A percentile compares a stretch with the other conserved stretches of the same genome.
Evolutionary conservation across 1,140 invertebrate genomes (phyloP).

Genomic region (Micrasema minimum): DNA sequence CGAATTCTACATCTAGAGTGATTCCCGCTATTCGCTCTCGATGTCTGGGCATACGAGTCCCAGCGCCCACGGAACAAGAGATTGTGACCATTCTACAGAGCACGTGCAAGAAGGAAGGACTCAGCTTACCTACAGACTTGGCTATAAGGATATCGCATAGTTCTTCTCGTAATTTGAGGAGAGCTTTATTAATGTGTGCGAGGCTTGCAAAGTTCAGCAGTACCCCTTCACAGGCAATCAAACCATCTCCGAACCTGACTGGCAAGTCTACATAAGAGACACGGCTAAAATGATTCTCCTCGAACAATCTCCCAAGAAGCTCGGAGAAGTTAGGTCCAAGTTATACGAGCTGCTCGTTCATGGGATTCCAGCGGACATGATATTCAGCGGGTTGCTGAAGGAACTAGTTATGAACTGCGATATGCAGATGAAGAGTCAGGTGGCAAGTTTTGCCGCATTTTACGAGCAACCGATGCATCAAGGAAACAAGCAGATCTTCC

Average conservation of each 20-base stretch:
- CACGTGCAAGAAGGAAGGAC: slow-evolving; percentile 88
- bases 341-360: slow-evolving; percentile 95
- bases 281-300: slow-evolving; percentile 89
- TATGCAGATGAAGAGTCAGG: slow-evolving; percentile 85
- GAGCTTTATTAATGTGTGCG: slow-evolving; percentile 95
- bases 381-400: slow-evolving; percentile 89
- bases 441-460: slow-evolving; percentile 84
- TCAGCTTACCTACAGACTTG: slow-evolving; percentile 82
- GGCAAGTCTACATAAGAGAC: slow-evolving; percentile 89
- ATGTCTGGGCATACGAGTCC: slow-evolving; percentile 90
- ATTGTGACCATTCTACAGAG: slow-evolving; percentile 77
- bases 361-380: slow-evolving; percentile 92
- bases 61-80: slow-evolving; percentile 85
- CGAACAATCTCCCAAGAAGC: slow-evolving; percentile 87
- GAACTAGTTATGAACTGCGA: slow-evolving; percentile 92
- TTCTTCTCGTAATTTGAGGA: slow-evolving; percentile 90
- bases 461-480: slow-evolving; percentile 91
- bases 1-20: slow-evolving; percentile 94
- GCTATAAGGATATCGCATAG: slow-evolving; percentile 82
- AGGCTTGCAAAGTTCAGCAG: slow-evolving; percentile 93
- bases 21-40: slow-evolving; percentile 95
- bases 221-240: slow-evolving; percentile 89
- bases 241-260: slow-evolving; percentile 89
- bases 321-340: slow-evolving; percentile 86
- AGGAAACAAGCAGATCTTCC: slow-evolving; percentile 95